Base-by-base conservation (phyloP, 2,797 vertebrate species). In the Neomorphus geoffroyi region DNA sequence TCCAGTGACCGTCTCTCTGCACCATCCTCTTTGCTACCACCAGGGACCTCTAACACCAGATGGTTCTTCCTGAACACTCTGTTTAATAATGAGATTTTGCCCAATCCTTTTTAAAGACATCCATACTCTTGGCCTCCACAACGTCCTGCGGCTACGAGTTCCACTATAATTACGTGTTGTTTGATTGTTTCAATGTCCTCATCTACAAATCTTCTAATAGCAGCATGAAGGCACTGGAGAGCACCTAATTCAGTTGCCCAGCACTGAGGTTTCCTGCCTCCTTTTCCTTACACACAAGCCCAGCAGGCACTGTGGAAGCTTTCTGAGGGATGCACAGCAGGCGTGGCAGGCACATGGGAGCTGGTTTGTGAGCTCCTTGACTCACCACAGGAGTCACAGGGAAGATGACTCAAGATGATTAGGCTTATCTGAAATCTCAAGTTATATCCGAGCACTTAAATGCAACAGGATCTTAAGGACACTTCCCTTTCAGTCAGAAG, bases 11-110 rank as follows among this genome's bases (percentile, higher is more conserved):
- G 28, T 18, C 24, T 33, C 48, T 39, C 54, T 27, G 43, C 80
- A n/a, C 33, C 91, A 26, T 51, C n/a, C 21, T 66, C 67, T 78
- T 54, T 48, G 46, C 72, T 37, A 13, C 48, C 41, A 28, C 33
- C 57, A 30, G 33, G 43, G 33, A 62, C 56, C 33, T 62, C 50
- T 17, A 46, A 51, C 50, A 46, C 61, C 33, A 19, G 54, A 8
- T 17, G 53, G 46, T 48, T 54, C 70, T 30, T 33, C 30, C 37
- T 3, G 0, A 37, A 26, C 3, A 3, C 6, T 4, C 14, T 1
- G 1, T 48, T 65, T 65, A 45, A 35, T 18, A 84, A 27, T 0
- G 1, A 45, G 53, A 35, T 66, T 65, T 80, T 80, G 35, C 28
- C 41, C 22, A 4, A 9, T 11, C 32, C 28, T 23, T 48, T 66